Evolutionary conservation across 2,113 vertebrate species (phyloP).

Genomic region (Leptobrachium leishanense): DNA sequence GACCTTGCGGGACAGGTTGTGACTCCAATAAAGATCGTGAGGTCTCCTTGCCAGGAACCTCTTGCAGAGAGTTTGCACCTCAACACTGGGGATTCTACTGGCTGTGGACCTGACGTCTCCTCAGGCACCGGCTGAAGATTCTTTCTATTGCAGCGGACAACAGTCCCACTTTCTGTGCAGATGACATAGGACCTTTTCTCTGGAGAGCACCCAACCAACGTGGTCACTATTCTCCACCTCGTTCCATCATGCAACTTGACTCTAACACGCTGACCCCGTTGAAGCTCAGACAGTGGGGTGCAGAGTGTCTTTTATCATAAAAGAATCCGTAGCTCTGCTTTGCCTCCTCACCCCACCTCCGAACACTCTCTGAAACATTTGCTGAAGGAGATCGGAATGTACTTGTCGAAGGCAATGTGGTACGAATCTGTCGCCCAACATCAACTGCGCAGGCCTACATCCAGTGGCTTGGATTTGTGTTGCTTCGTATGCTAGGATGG

Average conservation of each 20-base stretch:
- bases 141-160: too few relatives aligned
- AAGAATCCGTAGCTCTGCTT: conserved; percentile 3
- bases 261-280: not conserved
- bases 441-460: not conserved
- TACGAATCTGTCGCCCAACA: not conserved
- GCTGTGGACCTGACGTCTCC: too few relatives aligned
- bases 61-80: too few relatives aligned
- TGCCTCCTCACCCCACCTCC: not conserved
- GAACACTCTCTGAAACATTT: not conserved
- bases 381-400: too few relatives aligned
- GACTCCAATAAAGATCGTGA: too few relatives aligned
- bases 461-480: not conserved
- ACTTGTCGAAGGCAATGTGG: not conserved
- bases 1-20: too few relatives aligned
- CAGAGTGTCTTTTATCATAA: not conserved
- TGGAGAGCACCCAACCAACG: not conserved
- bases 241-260: not conserved
- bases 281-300: too few relatives aligned
- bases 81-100: too few relatives aligned
- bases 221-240: not conserved
- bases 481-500: not conserved
- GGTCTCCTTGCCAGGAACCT: too few relatives aligned
- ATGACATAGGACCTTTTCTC: too few relatives aligned
- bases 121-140: too few relatives aligned
- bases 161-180: too few relatives aligned